phyloP scores from a whole-genome alignment of 1,140 invertebrate genomes.

The Wasmannia auropunctata region DNA sequence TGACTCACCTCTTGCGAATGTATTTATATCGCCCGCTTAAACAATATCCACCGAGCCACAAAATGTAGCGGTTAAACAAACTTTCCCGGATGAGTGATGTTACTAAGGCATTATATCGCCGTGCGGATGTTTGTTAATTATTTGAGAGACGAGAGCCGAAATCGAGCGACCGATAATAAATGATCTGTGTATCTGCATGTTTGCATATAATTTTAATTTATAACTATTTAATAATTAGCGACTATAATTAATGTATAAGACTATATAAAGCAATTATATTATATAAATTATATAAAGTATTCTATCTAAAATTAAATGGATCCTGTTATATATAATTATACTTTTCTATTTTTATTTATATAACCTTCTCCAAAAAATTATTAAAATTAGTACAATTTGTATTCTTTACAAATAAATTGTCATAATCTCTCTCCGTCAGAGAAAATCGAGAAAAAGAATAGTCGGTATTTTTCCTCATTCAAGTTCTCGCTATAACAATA shows the following conservation, averaged over 20 bases:
- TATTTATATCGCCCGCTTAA: constrained; percentile 52
- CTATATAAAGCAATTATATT: background rate
- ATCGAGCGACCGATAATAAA: background rate
- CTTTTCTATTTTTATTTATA: background rate
- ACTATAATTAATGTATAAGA: background rate
- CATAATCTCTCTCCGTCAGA: background rate
- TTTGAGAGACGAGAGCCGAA: background rate
- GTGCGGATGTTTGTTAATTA: background rate
- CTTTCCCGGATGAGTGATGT: constrained; percentile 33
- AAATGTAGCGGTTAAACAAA: constrained; percentile 44
- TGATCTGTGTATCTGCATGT: background rate
- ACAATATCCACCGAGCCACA: constrained; percentile 20
- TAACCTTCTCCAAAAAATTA: background rate
- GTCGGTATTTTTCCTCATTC: background rate
- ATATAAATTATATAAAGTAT: background rate
- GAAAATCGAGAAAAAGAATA: background rate
- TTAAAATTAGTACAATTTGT: background rate
- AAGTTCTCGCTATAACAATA: background rate
- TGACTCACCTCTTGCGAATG: constrained; percentile 45
- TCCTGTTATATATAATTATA: background rate
- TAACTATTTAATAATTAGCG: background rate
- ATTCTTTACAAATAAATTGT: background rate
- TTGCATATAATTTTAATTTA: background rate
- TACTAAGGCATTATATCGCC: constrained; percentile 38
- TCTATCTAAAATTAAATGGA: background rate